These are phyloP conservation scores for Cryptops parisi DNA, from an alignment of 2,888 invertebrate species.

Conservation along the genomic window DNA sequence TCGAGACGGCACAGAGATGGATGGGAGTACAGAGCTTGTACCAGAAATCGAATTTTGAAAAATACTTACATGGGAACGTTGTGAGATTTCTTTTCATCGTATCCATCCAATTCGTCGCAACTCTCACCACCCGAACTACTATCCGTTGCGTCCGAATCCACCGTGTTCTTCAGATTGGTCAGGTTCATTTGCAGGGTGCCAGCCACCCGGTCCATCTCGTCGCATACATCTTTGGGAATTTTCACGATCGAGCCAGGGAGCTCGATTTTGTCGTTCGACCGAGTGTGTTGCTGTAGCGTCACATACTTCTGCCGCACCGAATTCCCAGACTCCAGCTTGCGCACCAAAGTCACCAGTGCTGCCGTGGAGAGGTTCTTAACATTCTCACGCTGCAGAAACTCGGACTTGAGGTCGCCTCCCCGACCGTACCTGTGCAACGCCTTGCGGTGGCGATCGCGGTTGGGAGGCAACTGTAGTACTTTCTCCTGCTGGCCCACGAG, in stretches of 20 bases:
- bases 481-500: conserved; percentile 56
- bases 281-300: conserved; percentile 10
- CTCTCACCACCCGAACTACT: conserved; percentile 90
- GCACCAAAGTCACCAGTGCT: conserved; percentile 43
- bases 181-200: conserved; percentile 59
- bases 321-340: conserved; percentile 39
- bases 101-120: conserved; percentile 58
- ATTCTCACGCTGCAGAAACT: conserved; percentile 28
- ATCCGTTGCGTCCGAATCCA: conserved; percentile 86
- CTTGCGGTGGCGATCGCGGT: background rate
- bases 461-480: conserved; percentile 26
- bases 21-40: too few species aligned
- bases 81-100: conserved; percentile 15
- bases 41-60: too few species aligned
- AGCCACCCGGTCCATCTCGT: conserved; percentile 46
- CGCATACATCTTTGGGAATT: conserved; percentile 26
- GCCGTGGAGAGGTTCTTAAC: conserved; percentile 34
- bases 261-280: conserved; percentile 2
- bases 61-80: conserved; percentile 48
- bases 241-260: conserved; percentile 11
- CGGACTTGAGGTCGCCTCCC: conserved; percentile 10
- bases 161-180: conserved; percentile 52
- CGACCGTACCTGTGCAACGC: conserved; percentile 5
- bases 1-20: too few species aligned
- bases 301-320: conserved; percentile 19